Evolutionary conservation across 1,140 invertebrate genomes (phyloP).

Genomic region (Holcopasites calliopsidis): DNA sequence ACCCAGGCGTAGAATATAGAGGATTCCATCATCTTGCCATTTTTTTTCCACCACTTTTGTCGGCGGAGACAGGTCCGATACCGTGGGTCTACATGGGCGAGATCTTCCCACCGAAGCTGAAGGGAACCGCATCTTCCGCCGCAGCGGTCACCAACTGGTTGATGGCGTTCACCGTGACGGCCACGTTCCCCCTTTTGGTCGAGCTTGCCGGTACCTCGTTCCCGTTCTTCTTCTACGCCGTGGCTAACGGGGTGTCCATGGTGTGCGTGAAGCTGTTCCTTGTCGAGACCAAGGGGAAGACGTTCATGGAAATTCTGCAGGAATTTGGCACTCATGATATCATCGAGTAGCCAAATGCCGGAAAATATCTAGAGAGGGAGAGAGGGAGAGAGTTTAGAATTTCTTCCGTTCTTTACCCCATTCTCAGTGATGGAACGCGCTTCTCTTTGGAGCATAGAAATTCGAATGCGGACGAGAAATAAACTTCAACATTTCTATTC

Average conservation of each 20-base stretch:
- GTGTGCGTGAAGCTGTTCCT: constrained; percentile 83
- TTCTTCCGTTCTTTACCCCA: too few species aligned
- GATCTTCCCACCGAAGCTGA: constrained; percentile 84
- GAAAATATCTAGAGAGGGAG: too few species aligned
- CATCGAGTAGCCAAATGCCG: background rate
- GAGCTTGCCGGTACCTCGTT: constrained; percentile 80
- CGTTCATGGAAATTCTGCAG: constrained; percentile 81
- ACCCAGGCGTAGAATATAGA: too few species aligned
- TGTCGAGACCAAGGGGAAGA: constrained; percentile 85
- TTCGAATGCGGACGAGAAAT: too few species aligned
- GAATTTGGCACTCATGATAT: constrained; percentile 55
- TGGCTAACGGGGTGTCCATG: constrained; percentile 82
- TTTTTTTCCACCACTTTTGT: too few species aligned
- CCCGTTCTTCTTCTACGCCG: constrained; percentile 85
- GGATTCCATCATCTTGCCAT: too few species aligned
- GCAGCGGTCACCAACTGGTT: constrained; percentile 85
- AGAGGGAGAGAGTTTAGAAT: too few species aligned
- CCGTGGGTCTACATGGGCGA: constrained; percentile 85
- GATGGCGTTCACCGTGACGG: constrained; percentile 85
- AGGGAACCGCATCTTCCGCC: constrained; percentile 83
- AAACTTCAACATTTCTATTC: too few species aligned
- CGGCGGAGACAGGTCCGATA: constrained; percentile 80
- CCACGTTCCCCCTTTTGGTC: constrained; percentile 82
- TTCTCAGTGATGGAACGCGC: too few species aligned
- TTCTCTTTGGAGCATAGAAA: too few species aligned